Evolutionary conservation across 2,797 vertebrate species (phyloP).

Genomic region (Octomys mimax): DNA sequence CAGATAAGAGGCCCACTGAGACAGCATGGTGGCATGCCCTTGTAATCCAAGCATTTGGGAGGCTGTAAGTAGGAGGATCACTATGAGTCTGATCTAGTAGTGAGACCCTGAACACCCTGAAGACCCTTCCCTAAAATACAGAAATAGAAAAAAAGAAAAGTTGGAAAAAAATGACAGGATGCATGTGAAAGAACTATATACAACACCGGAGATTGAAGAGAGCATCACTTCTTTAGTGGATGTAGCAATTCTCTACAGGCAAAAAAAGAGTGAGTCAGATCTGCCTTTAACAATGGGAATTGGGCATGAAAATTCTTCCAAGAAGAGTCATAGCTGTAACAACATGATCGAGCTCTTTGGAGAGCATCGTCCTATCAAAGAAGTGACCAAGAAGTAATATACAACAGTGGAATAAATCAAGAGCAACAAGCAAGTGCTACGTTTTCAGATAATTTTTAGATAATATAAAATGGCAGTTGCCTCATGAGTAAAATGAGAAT

Average conservation of each 20-base stretch:
- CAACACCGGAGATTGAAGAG: not conserved
- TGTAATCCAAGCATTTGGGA: too few relatives aligned
- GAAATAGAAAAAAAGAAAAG: constrained; percentile 57
- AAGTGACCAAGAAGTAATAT: constrained; percentile 7
- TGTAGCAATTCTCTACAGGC: constrained; percentile 44
- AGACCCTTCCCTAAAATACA: too few relatives aligned
- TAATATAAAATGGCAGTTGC: constrained; percentile 16
- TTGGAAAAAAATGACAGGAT: constrained; percentile 47
- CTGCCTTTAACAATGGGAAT: not conserved
- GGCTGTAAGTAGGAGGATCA: too few relatives aligned
- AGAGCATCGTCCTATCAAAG: constrained; percentile 37
- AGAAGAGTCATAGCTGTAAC: constrained; percentile 24
- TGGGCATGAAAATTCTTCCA: constrained; percentile 16
- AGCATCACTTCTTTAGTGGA: constrained; percentile 56
- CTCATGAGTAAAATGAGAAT: constrained; percentile 33
- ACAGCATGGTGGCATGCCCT: too few relatives aligned
- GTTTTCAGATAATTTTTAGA: not conserved
- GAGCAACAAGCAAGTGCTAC: not conserved
- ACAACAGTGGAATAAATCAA: constrained; percentile 36
- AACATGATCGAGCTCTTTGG: constrained; percentile 16
- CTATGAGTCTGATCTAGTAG: too few relatives aligned
- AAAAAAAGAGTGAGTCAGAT: constrained; percentile 52
- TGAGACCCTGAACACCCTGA: too few relatives aligned
- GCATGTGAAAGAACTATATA: constrained; percentile 17
- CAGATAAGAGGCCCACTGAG: too few relatives aligned